phyloP scores from a whole-genome alignment of 2,797 vertebrate genomes.

The Octomys mimax region DNA sequence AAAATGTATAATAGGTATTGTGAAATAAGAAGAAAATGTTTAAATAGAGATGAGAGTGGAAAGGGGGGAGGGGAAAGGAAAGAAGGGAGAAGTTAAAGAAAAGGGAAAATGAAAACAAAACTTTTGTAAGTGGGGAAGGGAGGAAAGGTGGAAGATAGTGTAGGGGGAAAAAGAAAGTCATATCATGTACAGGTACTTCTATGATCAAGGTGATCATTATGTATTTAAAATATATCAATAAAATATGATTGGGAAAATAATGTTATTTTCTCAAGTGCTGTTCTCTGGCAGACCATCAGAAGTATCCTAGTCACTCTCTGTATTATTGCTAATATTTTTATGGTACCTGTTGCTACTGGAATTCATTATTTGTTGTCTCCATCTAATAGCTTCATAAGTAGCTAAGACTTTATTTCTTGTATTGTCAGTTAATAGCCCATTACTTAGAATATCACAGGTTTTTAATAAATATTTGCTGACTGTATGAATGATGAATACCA shows the following conservation, averaged over 20 bases:
- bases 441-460: background rate
- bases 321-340: background rate
- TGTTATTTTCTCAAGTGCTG: background rate
- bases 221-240: too few relatives aligned
- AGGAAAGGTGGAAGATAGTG: too few relatives aligned
- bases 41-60: too few relatives aligned
- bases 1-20: too few relatives aligned
- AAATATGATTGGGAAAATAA: background rate
- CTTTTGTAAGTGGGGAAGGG: too few relatives aligned
- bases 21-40: too few relatives aligned
- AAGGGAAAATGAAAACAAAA: too few relatives aligned
- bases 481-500: background rate
- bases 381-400: background rate
- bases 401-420: background rate
- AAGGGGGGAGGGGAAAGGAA: too few relatives aligned
- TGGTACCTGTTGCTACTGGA: background rate
- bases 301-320: background rate
- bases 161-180: too few relatives aligned
- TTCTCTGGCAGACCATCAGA: background rate
- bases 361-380: background rate
- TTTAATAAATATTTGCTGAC: conserved; percentile 26
- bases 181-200: too few relatives aligned
- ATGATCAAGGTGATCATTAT: too few relatives aligned
- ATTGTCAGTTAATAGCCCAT: background rate
- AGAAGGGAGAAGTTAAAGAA: too few relatives aligned